Evolutionary conservation across 1,140 invertebrate genomes (phyloP), one percentile per base, ranked within the genome.

Genomic region (Anadara kagoshimensis): DNA sequence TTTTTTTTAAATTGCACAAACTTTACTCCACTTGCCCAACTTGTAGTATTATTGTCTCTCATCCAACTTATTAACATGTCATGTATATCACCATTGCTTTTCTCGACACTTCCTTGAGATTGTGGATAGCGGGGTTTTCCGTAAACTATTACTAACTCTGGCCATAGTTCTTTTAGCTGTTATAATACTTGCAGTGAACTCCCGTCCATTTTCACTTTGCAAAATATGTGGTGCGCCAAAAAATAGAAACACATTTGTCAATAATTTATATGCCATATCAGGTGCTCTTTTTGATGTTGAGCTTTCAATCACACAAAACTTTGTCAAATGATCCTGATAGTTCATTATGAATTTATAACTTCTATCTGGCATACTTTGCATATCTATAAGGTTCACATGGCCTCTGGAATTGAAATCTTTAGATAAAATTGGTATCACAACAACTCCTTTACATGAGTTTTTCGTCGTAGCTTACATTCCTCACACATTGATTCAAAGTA

Each of bases 71-170:
- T 62, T 22, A 79, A 47, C 66, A 81, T 77, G 49, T 78, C 73
- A 44, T 82, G 57, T 24, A 82, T 78, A 51, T 83, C 79, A 16
- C 62, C 49, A 69, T 78, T 83, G 11, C 72, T 66, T 47, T 75
- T 64, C 53, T 85, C 68, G 57, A 80, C 69, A 22, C 49, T 73
- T 16, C 83, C 78, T 62, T 82, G 76, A 24, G 53, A 73, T 67
- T 83, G 81, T 10, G 75, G 73, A 74, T 82, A 78, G 20, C 73
- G 44, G 22, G 79, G 73, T 43, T 78, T 79, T 12, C 79, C 76
- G 69, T 83, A 71, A 24, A 83, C 78, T 0, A 78, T 74, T 20
- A 73, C 76, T n/a, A 78, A 29, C 16, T 78, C 65, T 7, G 74
- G 71, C 65, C 74, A 79, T 24, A 80, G 10, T 44, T 73, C 59